Percentiles rank a stretch among this genome's conserved stretches.
Conservation (phyloP, 2,797 vertebrate genomes). For the Gymnoscopelus microlampas region DNA sequence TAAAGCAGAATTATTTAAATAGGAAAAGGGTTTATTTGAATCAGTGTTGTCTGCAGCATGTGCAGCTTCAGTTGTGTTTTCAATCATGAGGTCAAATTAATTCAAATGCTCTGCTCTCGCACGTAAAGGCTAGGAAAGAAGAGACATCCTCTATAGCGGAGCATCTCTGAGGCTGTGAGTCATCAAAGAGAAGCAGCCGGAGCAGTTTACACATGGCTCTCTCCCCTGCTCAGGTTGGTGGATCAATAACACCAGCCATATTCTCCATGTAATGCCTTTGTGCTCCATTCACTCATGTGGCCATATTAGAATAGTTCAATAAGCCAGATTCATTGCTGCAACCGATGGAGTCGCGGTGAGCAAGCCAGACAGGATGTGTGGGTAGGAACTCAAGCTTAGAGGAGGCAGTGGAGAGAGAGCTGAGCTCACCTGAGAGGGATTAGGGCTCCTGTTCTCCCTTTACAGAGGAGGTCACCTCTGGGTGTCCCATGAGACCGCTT, state of each 20-base stretch:
- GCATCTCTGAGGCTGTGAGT: conserved; percentile 10
- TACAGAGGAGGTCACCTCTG: conserved; percentile 37
- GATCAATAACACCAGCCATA: conserved; percentile 43
- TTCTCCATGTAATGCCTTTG: conserved; percentile 48
- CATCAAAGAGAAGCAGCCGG: conserved; percentile 27
- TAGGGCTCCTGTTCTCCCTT: conserved; percentile 29
- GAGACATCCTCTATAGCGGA: conserved; percentile 3
- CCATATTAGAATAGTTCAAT: conserved; percentile 46
- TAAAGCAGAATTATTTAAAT: conserved; percentile 82
- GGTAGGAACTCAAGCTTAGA: conserved; percentile 7
- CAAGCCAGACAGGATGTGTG: conserved; percentile 18
- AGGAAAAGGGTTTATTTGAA: conserved; percentile 73
- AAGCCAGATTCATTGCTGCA: conserved; percentile 37
- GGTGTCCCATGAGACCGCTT: conserved; percentile 18
- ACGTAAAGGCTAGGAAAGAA: conserved; percentile 43
- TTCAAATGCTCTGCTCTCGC: conserved; percentile 42
- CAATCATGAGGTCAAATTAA: conserved; percentile 70
- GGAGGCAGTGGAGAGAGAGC: conserved; percentile 32
- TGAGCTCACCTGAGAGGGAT: conserved; percentile 50
- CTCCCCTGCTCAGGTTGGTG: conserved; percentile 20
- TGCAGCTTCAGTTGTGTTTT: conserved; percentile 62
- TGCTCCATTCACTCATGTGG: conserved; percentile 38
- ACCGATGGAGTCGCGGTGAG: conserved; percentile 29
- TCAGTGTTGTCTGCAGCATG: conserved; percentile 65
- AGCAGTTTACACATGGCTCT: conserved; percentile 35